Evolutionary conservation across 2,797 vertebrate species (phyloP), one percentile per base, ranked within the genome.

Genomic region (Acridotheres tristis): DNA sequence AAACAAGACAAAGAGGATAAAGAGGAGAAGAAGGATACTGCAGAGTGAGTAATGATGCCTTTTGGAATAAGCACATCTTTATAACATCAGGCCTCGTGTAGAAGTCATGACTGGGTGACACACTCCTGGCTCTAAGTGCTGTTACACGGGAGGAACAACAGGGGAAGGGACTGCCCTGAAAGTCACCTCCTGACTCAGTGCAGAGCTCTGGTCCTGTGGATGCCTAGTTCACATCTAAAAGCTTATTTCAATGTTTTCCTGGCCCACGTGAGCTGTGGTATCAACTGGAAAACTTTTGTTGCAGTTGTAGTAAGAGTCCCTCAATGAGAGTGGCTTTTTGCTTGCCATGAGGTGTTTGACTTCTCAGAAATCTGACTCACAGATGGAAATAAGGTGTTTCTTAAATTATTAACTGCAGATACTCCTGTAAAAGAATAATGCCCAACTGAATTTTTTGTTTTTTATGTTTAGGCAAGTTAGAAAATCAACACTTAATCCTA

Each of bases 401-500:
- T 53, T 78, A 59, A 16, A 18, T 69, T 42, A 79, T 23, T 58
- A 73, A 88, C 74, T 74, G 30, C 59, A 29, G 67, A 34, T 61
- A 29, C 1, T 2, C 36, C 51, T 4, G 2, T 48, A 5, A 72
- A 88, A 59, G 43, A 62, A 58, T 80, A 91, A 95, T 6, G 43
- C 45, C 94, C 72, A 50, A 74, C 27, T 32, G 16, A 9, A 10
- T 77, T 69, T 89, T 81, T 53, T 93, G 48, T 93, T 68, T 93
- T 72, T 82, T 93, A 50, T 59, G 11, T 97, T 73, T 96, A 99
- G 99, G 97, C 99, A 99, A 99, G 99, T 99, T 91, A 98, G 98
- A 97, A 99, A 99, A 98, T 99, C 99, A 72, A 99, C 99, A 42
- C 97, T 99, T 96, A 99, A 99, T 97, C 99, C 99, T 66, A 99